Evolutionary conservation across 2,797 vertebrate species (phyloP).

Genomic region (Paratrypauchen microcephalus): DNA sequence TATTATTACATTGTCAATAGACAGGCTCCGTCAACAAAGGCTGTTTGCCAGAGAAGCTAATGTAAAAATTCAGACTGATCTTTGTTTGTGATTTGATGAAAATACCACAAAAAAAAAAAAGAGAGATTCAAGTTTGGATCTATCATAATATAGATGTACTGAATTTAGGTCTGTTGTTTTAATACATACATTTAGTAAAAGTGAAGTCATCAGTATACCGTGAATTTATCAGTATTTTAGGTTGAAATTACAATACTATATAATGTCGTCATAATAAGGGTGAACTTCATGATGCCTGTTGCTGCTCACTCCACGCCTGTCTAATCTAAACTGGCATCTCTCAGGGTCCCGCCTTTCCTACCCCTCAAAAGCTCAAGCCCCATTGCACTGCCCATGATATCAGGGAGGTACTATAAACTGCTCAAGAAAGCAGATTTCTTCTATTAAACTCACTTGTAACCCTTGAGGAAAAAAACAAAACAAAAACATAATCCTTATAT

Average conservation of each 20-base stretch:
- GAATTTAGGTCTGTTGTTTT: neutral
- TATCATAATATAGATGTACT: neutral
- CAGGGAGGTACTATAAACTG: neutral
- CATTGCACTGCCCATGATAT: neutral
- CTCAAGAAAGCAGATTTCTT: neutral
- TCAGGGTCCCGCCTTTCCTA: conserved; percentile 9
- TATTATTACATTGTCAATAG: conserved; percentile 27
- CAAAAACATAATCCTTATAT: too few species aligned
- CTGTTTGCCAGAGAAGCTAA: too few species aligned
- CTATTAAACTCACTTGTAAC: neutral
- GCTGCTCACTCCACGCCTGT: conserved; percentile 12
- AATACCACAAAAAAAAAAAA: neutral
- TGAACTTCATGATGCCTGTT: neutral
- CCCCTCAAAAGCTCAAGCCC: conserved; percentile 13
- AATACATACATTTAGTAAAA: neutral
- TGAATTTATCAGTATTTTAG: too few species aligned
- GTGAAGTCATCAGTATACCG: neutral
- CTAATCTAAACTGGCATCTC: conserved; percentile 26
- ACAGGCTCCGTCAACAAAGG: too few species aligned
- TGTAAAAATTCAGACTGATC: too few species aligned
- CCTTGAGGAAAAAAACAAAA: neutral
- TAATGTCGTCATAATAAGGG: neutral
- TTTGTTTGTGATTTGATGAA: conserved; percentile 10
- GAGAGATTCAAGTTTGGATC: too few species aligned
- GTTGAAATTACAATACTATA: conserved; percentile 5